Evolutionary conservation across 2,113 vertebrate genomes (phyloP), one percentile per base, ranked within the genome.

Genomic region (Chrysemys picta): DNA sequence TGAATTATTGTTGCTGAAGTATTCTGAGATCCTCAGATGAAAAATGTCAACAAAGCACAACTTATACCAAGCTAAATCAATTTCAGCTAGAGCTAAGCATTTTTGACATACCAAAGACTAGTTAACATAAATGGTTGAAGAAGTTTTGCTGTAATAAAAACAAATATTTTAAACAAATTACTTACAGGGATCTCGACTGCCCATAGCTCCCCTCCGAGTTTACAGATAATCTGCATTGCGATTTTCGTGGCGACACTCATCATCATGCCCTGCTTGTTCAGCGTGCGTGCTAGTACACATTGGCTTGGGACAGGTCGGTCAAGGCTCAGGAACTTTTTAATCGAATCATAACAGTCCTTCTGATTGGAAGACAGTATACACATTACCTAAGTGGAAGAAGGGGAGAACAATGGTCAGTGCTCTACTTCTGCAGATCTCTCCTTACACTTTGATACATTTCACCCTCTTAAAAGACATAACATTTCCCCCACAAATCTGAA

Each of bases 131-230:
- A 31, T 22, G 22, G 19, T 25, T 24, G 52, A 25, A 24, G 9
- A 82, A 53, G n/a, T 24, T 82, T 52, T 56, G 24, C 52, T 24
- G 7, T 56, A 29, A 5, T 59, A 38, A 83, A 76, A 85, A 79
- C 24, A 29, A 52, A 50, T 62, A 22, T 17, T 25, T 11, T 16
- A 5, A 31, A 53, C 31, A 9, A 75, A 8, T 6, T 82, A 86
- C 98, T 98, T 92, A 98, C 98, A 5, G 97, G 98, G 42, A 98
- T 98, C 81, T 98, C 97, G 47, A 98, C 96, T 0, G 96, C 95
- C 98, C 98, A 98, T 50, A 98, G 93, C 81, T 98, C 97, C 29
- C 98, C 98, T 7, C 97, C 97, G 0, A 98, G 95, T 35, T 98
- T 98, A 47, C 97, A 98, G 89, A 86, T 53, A 81, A 98, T 91